A percentile compares a stretch with the other conserved stretches of the same genome.
phyloP scores from a whole-genome alignment of 2,888 invertebrate genomes.

The Tenthredo mesomela region DNA sequence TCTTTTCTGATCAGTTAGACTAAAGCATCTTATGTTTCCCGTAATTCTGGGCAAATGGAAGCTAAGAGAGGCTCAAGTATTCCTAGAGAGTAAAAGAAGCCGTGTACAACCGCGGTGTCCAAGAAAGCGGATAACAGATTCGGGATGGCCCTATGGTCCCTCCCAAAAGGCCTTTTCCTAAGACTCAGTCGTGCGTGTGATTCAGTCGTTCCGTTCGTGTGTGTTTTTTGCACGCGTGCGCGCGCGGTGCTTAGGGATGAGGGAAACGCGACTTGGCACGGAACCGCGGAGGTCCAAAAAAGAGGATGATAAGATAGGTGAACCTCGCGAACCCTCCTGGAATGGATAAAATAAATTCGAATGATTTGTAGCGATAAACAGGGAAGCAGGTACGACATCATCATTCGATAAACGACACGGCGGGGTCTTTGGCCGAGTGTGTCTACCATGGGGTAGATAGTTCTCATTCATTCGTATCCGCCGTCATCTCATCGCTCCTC shows the following conservation, averaged over 20 bases:
- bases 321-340: background rate
- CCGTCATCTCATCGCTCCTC: slow-evolving; percentile 35
- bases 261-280: background rate
- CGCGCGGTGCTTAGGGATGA: background rate
- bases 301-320: background rate
- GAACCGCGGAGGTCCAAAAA: background rate
- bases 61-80: slow-evolving; percentile 19
- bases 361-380: slow-evolving; percentile 9
- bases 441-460: background rate
- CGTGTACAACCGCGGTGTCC: slow-evolving; percentile 21
- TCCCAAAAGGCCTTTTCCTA: background rate
- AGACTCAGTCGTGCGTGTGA: slow-evolving; percentile 35
- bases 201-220: background rate
- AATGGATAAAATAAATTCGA: slow-evolving; percentile 34
- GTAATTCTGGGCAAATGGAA: background rate
- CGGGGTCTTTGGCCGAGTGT: slow-evolving; percentile 4
- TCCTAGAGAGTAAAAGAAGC: slow-evolving; percentile 10
- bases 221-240: background rate
- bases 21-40: slow-evolving; percentile 33
- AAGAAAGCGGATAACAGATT: slow-evolving; percentile 38
- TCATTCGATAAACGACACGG: slow-evolving; percentile 6
- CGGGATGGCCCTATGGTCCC: slow-evolving; percentile 25
- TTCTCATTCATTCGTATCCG: slow-evolving; percentile 36
- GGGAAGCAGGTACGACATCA: background rate
- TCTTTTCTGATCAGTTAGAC: slow-evolving; percentile 11